Evolutionary conservation across 2,888 invertebrate species (phyloP).

Genomic region (Rhamphomyia laevipes): DNA sequence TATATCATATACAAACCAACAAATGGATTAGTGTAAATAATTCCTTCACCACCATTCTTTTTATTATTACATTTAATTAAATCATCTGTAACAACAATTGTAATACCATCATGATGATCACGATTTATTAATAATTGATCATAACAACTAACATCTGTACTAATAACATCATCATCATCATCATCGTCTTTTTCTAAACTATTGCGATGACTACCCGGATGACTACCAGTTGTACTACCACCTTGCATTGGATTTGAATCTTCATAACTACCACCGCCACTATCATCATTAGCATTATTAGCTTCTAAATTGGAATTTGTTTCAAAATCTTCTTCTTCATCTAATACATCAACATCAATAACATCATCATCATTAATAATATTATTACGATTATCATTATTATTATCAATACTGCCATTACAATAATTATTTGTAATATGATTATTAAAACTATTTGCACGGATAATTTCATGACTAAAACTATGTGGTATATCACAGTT

Average conservation of each 20-base stretch:
- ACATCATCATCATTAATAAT: conserved; percentile 19
- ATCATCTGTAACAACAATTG: conserved; percentile 29
- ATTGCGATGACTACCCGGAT: conserved; percentile 31
- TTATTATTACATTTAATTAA: conserved; percentile 23
- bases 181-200: conserved; percentile 36
- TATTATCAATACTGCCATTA: too few relatives aligned
- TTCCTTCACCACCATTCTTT: conserved; percentile 28
- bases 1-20: conserved; percentile 31
- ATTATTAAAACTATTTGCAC: conserved; percentile 19
- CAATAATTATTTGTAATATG: conserved; percentile 10
- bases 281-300: conserved; percentile 35
- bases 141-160: conserved; percentile 36
- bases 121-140: conserved; percentile 24
- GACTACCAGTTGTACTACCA: conserved; percentile 25
- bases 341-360: conserved; percentile 9
- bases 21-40: conserved; percentile 38
- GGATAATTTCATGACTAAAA: conserved; percentile 33
- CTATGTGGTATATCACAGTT: conserved; percentile 35
- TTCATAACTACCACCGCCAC: conserved; percentile 36
- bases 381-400: conserved; percentile 13
- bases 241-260: conserved; percentile 34
- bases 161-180: conserved; percentile 35
- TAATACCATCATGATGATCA: conserved; percentile 27
- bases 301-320: conserved; percentile 30
- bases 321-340: conserved; percentile 32